phyloP scores from a whole-genome alignment of 2,797 vertebrate species.

The Cyprinella venusta region DNA sequence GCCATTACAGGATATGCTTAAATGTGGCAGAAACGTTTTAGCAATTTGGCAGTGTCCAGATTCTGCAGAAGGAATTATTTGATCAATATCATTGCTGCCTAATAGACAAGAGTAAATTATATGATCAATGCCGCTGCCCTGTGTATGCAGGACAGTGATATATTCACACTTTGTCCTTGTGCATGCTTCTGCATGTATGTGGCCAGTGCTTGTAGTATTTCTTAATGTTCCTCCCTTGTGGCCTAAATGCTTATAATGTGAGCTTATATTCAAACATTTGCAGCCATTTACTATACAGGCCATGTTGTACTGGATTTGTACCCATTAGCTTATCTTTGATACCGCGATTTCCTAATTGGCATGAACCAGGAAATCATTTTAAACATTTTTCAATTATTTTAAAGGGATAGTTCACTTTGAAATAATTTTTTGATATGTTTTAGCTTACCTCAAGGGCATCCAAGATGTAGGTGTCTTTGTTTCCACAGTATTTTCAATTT shows the following conservation, averaged over 20 bases:
- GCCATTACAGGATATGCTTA: constrained; percentile 77
- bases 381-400: no score
- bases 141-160: constrained; percentile 53
- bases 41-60: constrained; percentile 76
- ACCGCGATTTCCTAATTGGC: neutral
- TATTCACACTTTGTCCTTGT: constrained; percentile 43
- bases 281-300: neutral
- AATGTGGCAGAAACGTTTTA: constrained; percentile 77
- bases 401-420: no score
- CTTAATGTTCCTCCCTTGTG: neutral
- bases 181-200: neutral
- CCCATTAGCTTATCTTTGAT: neutral
- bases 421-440: no score
- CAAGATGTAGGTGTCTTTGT: no score
- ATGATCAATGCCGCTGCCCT: constrained; percentile 77
- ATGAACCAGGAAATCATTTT: neutral
- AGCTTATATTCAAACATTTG: neutral
- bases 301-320: neutral
- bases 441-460: no score
- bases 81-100: constrained; percentile 80
- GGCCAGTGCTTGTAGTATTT: constrained; percentile 1
- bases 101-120: constrained; percentile 84
- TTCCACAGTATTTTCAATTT: no score
- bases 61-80: constrained; percentile 80
- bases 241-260: neutral